Base-by-base conservation (phyloP, 1,140 invertebrate genomes). In the Zaprionus vittiger region DNA sequence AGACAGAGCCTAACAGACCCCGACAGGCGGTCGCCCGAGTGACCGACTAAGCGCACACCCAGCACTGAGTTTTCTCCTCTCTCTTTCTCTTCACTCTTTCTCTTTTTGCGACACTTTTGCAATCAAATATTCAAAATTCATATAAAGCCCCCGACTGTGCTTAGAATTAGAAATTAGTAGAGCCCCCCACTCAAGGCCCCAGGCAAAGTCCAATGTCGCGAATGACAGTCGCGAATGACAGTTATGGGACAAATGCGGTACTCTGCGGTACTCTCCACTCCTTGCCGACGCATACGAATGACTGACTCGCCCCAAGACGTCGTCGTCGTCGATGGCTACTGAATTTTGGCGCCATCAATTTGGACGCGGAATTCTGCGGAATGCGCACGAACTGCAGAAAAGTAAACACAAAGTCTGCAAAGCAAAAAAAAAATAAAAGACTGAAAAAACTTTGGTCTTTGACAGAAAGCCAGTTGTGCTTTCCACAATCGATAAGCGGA, bases 281-380 rank as follows among this genome's bases (percentile, higher is more conserved):
- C 83, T 89, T 84, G 79, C 56, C 64, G 65, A 79, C 73, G 80
- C 63, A 44, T 84, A 84, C 84, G 65, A 81, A 77, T 80, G 81
- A 77, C 64, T 63, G 31, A 41, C 52, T 55, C 69, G 15, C 22
- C 37, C 26, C 54, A 44, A 61, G 62, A 37, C 28, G 47, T n/a
- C 31, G 34, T 6, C 38, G 49, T 38, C 44, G 49, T 17, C 26
- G 31, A 41, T 73, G 37, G 73, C 74, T 79, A 71, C 81, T 90
- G 81, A 90, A 89, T 90, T 89, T 89, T 89, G 85, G 85, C 85
- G 85, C 85, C 85, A 89, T 90, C 85, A 89, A 90, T 89, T 87
- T 90, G 84, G 80, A 83, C 78, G 73, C 76, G 85, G 81, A 90
- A 89, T 90, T 80, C 78, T 76, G 78, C 61, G 82, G 82, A 85